Conservation (phyloP, 2,888 invertebrate species). For the Chalcis sispes region DNA sequence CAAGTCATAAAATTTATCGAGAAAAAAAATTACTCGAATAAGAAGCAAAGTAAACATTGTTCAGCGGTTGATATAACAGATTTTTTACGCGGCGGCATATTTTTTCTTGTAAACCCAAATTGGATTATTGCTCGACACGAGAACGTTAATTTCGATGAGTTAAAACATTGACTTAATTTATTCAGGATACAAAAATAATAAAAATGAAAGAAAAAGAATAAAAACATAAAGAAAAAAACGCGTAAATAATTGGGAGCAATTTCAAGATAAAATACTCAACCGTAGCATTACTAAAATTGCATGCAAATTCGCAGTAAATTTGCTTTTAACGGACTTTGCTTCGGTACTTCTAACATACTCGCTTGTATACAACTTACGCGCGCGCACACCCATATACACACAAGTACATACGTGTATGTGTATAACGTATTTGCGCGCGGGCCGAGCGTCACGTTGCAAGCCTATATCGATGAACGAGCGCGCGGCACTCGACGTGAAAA, state of each 20-base stretch:
- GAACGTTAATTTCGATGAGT: constrained; percentile 20
- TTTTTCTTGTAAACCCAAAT: background rate
- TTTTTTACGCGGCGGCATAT: background rate
- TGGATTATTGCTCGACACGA: background rate
- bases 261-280: constrained; percentile 26
- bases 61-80: too few species aligned
- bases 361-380: constrained; percentile 1
- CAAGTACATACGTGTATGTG: background rate
- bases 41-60: too few species aligned
- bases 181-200: constrained; percentile 20
- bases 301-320: constrained; percentile 53
- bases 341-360: constrained; percentile 1
- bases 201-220: too few species aligned
- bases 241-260: constrained; percentile 44
- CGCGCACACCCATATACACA: too few species aligned
- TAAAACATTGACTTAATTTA: constrained; percentile 27
- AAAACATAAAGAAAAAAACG: too few species aligned
- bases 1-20: too few species aligned
- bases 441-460: constrained; percentile 36
- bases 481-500: constrained; percentile 38
- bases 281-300: constrained; percentile 43
- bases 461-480: constrained; percentile 24
- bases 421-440: too few species aligned
- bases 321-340: constrained; percentile 36
- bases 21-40: too few species aligned